Evolutionary conservation across 30 jellyfish, hydroid and myxozoan genomes (phyloP).

Genomic region (Catostylus mosaicus): DNA sequence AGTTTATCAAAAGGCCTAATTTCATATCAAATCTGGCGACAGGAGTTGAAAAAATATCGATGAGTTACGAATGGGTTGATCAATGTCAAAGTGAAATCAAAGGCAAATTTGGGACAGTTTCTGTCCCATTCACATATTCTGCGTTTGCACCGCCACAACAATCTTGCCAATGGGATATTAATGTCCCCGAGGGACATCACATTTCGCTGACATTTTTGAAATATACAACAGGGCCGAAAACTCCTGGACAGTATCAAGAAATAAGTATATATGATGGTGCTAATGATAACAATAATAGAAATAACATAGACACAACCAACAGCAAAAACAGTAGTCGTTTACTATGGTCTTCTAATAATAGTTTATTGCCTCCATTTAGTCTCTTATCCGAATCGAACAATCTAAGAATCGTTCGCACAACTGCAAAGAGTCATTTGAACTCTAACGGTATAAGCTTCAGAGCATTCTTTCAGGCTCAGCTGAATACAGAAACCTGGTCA

Average conservation of each 20-base stretch:
- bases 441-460: slow-evolving; percentile 40
- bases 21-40: slow-evolving; percentile 13
- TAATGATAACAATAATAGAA: not conserved
- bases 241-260: slow-evolving; percentile 35
- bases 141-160: slow-evolving; percentile 1
- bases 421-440: not conserved
- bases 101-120: slow-evolving; percentile 74
- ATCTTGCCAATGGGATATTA: slow-evolving; percentile 77
- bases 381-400: slow-evolving; percentile 18
- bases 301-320: not conserved
- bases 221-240: slow-evolving; percentile 26
- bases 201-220: slow-evolving; percentile 51
- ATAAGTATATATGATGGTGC: slow-evolving; percentile 31
- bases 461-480: slow-evolving; percentile 72
- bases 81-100: slow-evolving; percentile 67
- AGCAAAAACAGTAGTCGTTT: not conserved
- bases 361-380: slow-evolving; percentile 44
- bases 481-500: not conserved
- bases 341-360: slow-evolving; percentile 41
- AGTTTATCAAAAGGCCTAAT: slow-evolving; percentile 71
- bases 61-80: slow-evolving; percentile 56
- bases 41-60: slow-evolving; percentile 42
- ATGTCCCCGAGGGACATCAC: slow-evolving; percentile 66
- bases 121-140: slow-evolving; percentile 33
- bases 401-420: slow-evolving; percentile 40